Conservation (phyloP, 2,113 vertebrate genomes). For the Drymodes brunneopygia region DNA sequence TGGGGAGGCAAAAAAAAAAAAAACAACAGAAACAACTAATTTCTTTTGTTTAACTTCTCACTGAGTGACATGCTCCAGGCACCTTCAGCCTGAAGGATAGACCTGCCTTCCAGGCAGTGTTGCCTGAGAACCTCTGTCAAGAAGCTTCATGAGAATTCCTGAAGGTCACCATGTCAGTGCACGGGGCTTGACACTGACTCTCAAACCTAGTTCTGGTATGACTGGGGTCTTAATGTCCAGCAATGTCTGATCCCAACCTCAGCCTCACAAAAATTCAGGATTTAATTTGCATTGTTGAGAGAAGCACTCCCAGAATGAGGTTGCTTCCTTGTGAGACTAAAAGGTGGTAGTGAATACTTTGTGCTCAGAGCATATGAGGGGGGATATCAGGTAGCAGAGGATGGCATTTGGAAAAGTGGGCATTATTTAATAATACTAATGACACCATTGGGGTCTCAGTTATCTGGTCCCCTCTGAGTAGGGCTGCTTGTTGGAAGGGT, state of each 20-base stretch:
- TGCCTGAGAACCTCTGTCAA: background rate
- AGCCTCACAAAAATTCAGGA: background rate
- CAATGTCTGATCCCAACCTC: background rate
- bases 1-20: background rate
- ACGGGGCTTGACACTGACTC: background rate
- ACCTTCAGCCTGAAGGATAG: background rate
- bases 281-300: accelerated
- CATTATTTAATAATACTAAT: background rate
- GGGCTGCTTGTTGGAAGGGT: background rate
- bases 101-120: background rate
- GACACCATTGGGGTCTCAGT: background rate
- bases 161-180: background rate
- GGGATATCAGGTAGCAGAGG: background rate
- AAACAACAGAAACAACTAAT: background rate
- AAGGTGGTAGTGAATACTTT: background rate
- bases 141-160: background rate
- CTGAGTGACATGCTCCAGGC: accelerated
- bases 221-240: background rate
- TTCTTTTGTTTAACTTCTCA: background rate
- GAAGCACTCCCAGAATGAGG: background rate
- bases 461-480: background rate
- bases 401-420: background rate
- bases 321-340: background rate
- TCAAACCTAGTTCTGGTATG: background rate
- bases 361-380: background rate